Evolutionary conservation across 2,888 invertebrate species (phyloP), one percentile per base, ranked within the genome.

Genomic region (Dascillus cervinus): DNA sequence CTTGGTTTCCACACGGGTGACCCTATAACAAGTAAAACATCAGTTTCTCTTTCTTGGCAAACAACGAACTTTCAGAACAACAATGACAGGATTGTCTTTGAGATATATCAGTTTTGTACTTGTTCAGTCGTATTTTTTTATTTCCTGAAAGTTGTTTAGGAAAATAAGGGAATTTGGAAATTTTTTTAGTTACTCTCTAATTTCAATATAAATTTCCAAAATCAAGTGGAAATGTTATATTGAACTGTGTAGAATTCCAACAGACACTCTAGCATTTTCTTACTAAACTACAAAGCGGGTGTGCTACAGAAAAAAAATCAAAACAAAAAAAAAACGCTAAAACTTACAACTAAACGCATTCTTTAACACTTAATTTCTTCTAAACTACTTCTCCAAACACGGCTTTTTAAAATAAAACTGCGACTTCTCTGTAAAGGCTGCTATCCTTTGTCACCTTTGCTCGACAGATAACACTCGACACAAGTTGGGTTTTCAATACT

Each of bases 1-100:
- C 92, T 83, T 72, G 91, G 92, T 79, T 94, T 94, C 94, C 94
- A 95, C 73, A 95, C 87, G 69, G 95, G 95, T 71, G 94, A 94
- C 73, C 92, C 92, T 84, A 81, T 75, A 79, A 81, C 76, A 75
- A 72, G 22, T 32, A 32, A 32, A 22, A 27, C 32, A 29, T 35
- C 32, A 28, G 12, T 30, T 14, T 22, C 22, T 32, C 11, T 17
- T 23, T 13, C 13, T 15, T 14, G 14, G 21, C 14, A 26, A 27
- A 25, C 24, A 32, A 33, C 26, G 35, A 31, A 36, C 37, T 38
- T 38, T 38, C 34, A 30, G 26, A 34, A 26, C 6, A 17, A 4
- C 17, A 17, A 17, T 17, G 17, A 6, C 17, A 17, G n/a, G n/a
- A n/a, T n/a, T n/a, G n/a, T n/a, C n/a, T n/a, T n/a, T n/a, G n/a